Conservation (phyloP, 2,888 invertebrate species). For the Eucriotettix oculatus region DNA sequence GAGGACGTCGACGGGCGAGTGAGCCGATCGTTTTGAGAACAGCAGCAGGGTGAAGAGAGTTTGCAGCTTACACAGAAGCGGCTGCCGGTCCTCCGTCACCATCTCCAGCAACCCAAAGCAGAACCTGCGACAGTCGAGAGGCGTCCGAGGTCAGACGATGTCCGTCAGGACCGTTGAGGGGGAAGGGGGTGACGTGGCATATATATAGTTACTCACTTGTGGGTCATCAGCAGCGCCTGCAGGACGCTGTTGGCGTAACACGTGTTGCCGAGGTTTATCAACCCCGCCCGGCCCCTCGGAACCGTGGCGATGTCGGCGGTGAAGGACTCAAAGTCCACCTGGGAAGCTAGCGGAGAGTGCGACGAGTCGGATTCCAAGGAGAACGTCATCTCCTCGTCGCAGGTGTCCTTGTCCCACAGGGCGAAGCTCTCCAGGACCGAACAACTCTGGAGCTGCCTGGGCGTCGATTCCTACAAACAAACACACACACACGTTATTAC, state of each 20-base stretch:
- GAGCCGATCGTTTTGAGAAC: slow-evolving; percentile 44
- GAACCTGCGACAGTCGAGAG: slow-evolving; percentile 29
- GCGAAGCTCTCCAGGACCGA: too few relatives aligned
- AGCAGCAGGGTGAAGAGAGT: slow-evolving; percentile 55
- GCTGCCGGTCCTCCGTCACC: slow-evolving; percentile 12
- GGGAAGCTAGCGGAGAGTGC: too few relatives aligned
- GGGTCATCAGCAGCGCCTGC: slow-evolving; percentile 68
- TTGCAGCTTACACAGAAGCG: slow-evolving; percentile 48
- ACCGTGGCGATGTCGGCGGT: background rate
- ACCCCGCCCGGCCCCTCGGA: slow-evolving; percentile 28
- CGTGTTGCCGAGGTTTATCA: slow-evolving; percentile 71
- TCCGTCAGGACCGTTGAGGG: too few relatives aligned
- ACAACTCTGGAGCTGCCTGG: too few relatives aligned
- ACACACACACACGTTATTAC: too few relatives aligned
- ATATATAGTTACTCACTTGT: slow-evolving; percentile 32
- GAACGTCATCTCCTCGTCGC: too few relatives aligned
- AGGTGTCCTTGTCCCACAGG: too few relatives aligned
- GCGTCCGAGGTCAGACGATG: too few relatives aligned
- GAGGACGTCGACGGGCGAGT: slow-evolving; percentile 57
- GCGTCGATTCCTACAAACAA: too few relatives aligned
- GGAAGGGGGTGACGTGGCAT: too few relatives aligned
- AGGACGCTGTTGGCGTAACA: slow-evolving; percentile 82
- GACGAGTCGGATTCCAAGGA: too few relatives aligned
- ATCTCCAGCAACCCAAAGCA: slow-evolving; percentile 22
- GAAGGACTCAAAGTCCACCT: too few relatives aligned